Evolutionary conservation across 2,888 invertebrate genomes (phyloP).

Genomic region (Sphaerophoria taeniata): DNA sequence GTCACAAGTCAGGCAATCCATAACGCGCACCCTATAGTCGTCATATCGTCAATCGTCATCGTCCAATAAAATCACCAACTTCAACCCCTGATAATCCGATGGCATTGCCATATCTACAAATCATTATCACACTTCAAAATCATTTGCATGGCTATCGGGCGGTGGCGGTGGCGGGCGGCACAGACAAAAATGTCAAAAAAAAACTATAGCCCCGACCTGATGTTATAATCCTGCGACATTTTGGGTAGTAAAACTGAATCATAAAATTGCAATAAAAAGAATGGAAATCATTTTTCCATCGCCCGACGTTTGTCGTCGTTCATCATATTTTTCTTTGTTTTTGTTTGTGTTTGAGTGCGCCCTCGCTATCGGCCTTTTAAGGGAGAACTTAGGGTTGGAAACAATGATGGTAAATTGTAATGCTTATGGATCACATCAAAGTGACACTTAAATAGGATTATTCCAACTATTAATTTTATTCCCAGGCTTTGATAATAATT

Average conservation of each 20-base stretch:
- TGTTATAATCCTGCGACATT: conserved; percentile 49
- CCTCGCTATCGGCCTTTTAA: background rate
- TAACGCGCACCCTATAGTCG: conserved; percentile 1
- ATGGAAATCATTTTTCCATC: conserved; percentile 31
- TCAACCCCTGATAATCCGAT: conserved; percentile 10
- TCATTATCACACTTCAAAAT: conserved; percentile 66
- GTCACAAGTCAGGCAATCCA: conserved; percentile 38
- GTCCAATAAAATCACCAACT: conserved; percentile 39
- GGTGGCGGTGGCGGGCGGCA: background rate
- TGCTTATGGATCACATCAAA: conserved; percentile 42
- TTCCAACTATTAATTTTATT: conserved; percentile 29
- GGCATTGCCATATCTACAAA: conserved; percentile 36
- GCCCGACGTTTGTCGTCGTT: background rate
- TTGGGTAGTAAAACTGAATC: conserved; percentile 50
- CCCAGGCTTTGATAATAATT: background rate
- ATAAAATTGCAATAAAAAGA: conserved; percentile 67
- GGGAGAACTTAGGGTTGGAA: conserved; percentile 4
- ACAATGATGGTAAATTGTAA: background rate
- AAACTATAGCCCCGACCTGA: conserved; percentile 29
- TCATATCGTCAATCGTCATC: conserved; percentile 11
- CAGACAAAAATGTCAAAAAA: background rate
- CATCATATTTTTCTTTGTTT: conserved; percentile 19
- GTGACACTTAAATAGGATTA: conserved; percentile 42
- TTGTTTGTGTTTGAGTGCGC: background rate
- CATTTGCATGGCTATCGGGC: conserved; percentile 50